Evolutionary conservation across 2,113 vertebrate genomes (phyloP).

Genomic region (mouse (Mus musculus)): DNA sequence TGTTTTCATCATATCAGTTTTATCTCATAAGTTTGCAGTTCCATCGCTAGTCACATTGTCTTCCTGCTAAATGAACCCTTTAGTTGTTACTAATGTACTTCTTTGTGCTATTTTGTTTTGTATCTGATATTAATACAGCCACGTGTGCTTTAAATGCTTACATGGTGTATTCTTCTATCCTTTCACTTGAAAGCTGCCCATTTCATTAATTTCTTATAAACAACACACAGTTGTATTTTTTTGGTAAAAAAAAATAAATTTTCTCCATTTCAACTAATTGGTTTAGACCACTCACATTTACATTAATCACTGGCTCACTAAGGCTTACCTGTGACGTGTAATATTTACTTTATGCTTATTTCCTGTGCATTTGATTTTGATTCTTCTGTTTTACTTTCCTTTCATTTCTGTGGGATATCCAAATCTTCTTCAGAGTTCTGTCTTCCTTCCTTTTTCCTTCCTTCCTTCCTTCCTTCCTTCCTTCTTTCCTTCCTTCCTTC

Average conservation of each 20-base stretch:
- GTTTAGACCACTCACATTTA: not conserved
- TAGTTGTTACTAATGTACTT: not conserved
- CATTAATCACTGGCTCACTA: not conserved
- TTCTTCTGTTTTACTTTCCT: not conserved
- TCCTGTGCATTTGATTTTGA: conserved; percentile 6
- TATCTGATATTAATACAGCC: not conserved
- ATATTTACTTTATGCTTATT: not conserved
- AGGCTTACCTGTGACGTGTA: not conserved
- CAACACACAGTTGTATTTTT: not conserved
- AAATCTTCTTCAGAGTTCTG: not conserved
- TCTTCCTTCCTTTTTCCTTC: no score
- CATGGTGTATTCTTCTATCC: not conserved
- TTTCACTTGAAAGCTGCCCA: not conserved
- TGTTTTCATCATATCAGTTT: not conserved
- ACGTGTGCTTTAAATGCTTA: not conserved
- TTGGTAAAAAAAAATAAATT: not conserved
- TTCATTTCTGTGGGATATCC: not conserved
- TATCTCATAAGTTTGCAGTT: not conserved
- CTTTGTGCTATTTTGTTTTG: not conserved
- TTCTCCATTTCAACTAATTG: not conserved
- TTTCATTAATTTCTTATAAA: not conserved
- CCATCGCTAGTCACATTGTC: not conserved
- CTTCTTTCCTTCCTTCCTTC: not conserved
- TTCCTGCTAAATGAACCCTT: not conserved
- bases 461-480: not conserved